Base-by-base conservation (phyloP, 1,140 invertebrate genomes). In the Samia ricini region DNA sequence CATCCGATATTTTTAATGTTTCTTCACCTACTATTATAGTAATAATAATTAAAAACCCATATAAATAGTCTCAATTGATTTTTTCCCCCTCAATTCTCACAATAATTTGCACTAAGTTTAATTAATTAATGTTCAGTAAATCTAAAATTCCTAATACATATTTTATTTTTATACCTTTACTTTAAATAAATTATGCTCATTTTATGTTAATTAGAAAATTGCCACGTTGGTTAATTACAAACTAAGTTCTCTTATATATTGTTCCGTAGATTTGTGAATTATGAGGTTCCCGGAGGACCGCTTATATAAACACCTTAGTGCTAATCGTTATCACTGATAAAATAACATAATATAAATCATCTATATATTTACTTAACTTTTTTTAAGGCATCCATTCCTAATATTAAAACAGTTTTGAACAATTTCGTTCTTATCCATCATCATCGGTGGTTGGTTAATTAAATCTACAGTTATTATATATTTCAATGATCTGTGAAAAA, bases 81-180 rank as follows among this genome's bases (percentile, higher is more conserved):
- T 77, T 69, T 72, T 71, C 72, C 77, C n/a, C 64, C 10, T 23
- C n/a, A n/a, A n/a, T n/a, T n/a, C 22, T 82, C 86, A 87, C 80
- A 87, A 87, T 89, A 89, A 89, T 89, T 89, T 88, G 87, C 87
- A 88, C 85, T 88, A 87, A 88, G 83, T 88, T 87, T 86, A 88
- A 85, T 83, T 79, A n/a, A n/a, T n/a, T n/a, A n/a, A n/a, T n/a
- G 85, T 51, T 84, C 80, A 86, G 83, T 88, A 86, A 89, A 89
- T 89, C 87, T 89, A 89, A 89, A 90, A 88, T 85, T 88, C 88
- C 87, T 87, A 88, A 87, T 90, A 90, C 87, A 90, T 90, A 89
- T 51, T n/a, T n/a, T 90, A 89, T 51, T 51, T n/a, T 85, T 74
- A 87, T 83, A 83, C 72, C 81, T 88, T 87, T 83, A 83, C n/a